phyloP scores from a whole-genome alignment of 2,797 vertebrate species.

The Myiotriccus ornatus region DNA sequence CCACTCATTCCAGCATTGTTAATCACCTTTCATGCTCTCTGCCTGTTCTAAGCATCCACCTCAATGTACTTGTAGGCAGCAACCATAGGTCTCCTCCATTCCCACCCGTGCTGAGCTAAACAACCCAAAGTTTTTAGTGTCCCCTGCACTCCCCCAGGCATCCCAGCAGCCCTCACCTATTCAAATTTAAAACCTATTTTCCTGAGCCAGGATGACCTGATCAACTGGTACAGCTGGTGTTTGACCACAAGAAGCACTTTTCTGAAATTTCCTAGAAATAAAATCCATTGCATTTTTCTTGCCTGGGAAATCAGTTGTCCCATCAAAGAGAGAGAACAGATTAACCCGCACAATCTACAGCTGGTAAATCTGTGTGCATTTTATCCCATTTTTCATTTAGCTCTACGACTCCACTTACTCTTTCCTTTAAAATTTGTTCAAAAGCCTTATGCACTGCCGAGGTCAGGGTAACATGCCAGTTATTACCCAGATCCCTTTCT shows the following conservation, averaged over 20 bases:
- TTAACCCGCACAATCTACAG: conserved; percentile 38
- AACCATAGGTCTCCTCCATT: background rate
- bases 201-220: background rate
- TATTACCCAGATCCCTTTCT: conserved; percentile 53
- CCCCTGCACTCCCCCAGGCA: background rate
- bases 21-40: background rate
- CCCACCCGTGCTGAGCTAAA: background rate
- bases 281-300: conserved; percentile 11
- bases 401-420: background rate
- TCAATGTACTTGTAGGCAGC: background rate
- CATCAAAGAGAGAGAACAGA: conserved; percentile 27
- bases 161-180: background rate
- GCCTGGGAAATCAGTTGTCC: conserved; percentile 6
- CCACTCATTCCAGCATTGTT: background rate
- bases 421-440: conserved; percentile 55
- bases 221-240: background rate
- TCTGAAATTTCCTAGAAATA: background rate
- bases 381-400: conserved; percentile 50
- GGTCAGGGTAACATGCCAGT: conserved; percentile 60
- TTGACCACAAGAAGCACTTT: background rate
- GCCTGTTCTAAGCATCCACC: background rate
- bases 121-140: background rate
- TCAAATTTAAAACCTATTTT: background rate
- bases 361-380: conserved; percentile 26
- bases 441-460: conserved; percentile 35